phyloP scores from a whole-genome alignment of 2,888 invertebrate species.

The Drepana falcataria region DNA sequence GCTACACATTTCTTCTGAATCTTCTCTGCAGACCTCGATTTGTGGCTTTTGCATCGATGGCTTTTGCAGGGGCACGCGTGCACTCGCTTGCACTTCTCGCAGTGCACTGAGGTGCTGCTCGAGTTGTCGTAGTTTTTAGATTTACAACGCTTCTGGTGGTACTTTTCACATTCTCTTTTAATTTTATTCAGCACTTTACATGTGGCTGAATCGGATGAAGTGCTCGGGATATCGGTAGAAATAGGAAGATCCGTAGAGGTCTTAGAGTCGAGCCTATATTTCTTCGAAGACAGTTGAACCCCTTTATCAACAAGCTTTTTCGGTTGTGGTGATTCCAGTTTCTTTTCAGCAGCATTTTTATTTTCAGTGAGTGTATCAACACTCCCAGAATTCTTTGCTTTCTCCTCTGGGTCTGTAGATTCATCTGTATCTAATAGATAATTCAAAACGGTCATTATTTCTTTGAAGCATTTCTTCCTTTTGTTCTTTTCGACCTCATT shows the following conservation, averaged over 20 bases:
- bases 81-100: slow-evolving; percentile 52
- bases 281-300: slow-evolving; percentile 37
- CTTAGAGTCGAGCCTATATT: slow-evolving; percentile 26
- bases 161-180: slow-evolving; percentile 64
- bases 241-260: slow-evolving; percentile 46
- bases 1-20: slow-evolving; percentile 57
- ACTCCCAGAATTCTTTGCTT: slow-evolving; percentile 8
- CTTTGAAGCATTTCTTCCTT: slow-evolving; percentile 63
- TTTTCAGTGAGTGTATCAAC: slow-evolving; percentile 5
- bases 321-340: slow-evolving; percentile 12
- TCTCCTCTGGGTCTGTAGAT: slow-evolving; percentile 28
- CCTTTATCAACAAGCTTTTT: slow-evolving; percentile 41
- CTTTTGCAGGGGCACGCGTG: slow-evolving; percentile 51
- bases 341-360: slow-evolving; percentile 1
- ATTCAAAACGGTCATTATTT: slow-evolving; percentile 58
- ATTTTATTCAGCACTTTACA: slow-evolving; percentile 63
- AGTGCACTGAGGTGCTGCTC: slow-evolving; percentile 56
- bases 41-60: slow-evolving; percentile 52
- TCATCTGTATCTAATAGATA: slow-evolving; percentile 68
- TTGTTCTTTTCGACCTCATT: slow-evolving; percentile 46
- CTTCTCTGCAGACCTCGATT: slow-evolving; percentile 43
- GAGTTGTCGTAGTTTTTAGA: slow-evolving; percentile 50
- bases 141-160: slow-evolving; percentile 57
- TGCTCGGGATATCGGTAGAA: slow-evolving; percentile 52
- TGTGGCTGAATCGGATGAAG: slow-evolving; percentile 58